Evolutionary conservation across 2,888 invertebrate species (phyloP).

Genomic region (Ommatoiulus sabulosus): DNA sequence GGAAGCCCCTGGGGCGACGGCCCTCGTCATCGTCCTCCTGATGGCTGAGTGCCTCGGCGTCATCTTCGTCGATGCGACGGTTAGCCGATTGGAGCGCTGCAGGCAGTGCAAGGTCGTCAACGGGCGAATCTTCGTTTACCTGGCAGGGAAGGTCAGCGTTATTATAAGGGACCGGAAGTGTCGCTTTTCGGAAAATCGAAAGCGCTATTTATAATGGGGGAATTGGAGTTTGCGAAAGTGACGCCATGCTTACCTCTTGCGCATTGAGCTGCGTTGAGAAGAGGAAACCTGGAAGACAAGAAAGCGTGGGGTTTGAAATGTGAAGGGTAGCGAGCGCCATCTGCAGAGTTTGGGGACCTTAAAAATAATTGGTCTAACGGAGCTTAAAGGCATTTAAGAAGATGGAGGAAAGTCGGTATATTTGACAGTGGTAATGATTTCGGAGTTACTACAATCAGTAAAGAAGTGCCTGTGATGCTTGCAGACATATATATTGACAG

Average conservation of each 20-base stretch:
- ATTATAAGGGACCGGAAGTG: background rate
- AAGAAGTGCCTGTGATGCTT: too few relatives aligned
- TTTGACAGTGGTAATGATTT: too few relatives aligned
- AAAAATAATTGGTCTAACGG: background rate
- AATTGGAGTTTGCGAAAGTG: background rate
- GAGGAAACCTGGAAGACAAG: background rate
- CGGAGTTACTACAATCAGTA: too few relatives aligned
- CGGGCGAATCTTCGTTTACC: background rate
- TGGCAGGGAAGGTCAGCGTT: background rate
- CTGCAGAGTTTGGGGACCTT: background rate
- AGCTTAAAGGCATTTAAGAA: background rate
- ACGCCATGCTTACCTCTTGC: background rate
- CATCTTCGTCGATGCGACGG: background rate
- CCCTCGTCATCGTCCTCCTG: conserved; percentile 48
- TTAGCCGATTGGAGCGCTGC: background rate
- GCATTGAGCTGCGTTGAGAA: background rate
- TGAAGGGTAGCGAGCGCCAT: background rate
- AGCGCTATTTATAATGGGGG: too few relatives aligned
- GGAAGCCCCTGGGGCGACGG: conserved; percentile 51
- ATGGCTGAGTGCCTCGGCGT: background rate
- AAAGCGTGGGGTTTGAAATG: background rate
- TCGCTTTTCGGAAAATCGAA: background rate
- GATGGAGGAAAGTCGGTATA: background rate
- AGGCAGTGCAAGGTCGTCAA: background rate
- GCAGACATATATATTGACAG: too few relatives aligned